phyloP scores from a whole-genome alignment of 2,888 invertebrate genomes.

The Machimus atricapillus region DNA sequence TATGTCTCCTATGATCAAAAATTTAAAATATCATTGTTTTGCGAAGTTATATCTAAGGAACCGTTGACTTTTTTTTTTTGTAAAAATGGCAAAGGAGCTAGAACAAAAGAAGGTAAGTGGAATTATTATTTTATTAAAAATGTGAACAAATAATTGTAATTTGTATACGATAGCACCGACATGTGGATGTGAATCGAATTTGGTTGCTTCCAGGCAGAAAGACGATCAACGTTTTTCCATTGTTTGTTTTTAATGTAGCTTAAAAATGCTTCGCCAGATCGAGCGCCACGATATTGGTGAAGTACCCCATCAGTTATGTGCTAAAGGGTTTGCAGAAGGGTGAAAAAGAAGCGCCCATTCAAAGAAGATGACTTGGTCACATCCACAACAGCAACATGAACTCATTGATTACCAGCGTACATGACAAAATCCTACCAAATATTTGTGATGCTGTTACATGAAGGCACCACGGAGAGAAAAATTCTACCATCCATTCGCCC shows the following conservation, averaged over 20 bases:
- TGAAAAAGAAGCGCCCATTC: constrained; percentile 96
- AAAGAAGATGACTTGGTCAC: constrained; percentile 94
- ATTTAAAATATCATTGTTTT: too few relatives aligned
- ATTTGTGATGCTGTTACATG: constrained; percentile 87
- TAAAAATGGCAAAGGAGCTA: too few relatives aligned
- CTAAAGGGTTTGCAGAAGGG: constrained; percentile 95
- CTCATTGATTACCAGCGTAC: constrained; percentile 74
- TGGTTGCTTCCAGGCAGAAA: constrained; percentile 92
- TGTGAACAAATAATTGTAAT: too few relatives aligned
- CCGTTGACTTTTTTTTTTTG: too few relatives aligned
- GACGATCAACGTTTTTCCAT: constrained; percentile 85
- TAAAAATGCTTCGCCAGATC: constrained; percentile 86
- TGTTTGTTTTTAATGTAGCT: constrained; percentile 85
- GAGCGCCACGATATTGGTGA: constrained; percentile 90
- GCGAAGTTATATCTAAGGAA: too few relatives aligned
- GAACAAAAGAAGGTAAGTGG: too few relatives aligned
- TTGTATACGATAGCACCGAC: constrained; percentile 87
- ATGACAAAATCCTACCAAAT: constrained; percentile 87
- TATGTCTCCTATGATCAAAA: too few relatives aligned
- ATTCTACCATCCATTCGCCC: too few relatives aligned
- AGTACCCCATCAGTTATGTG: constrained; percentile 97
- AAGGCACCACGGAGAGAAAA: constrained; percentile 99
- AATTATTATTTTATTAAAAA: too few relatives aligned
- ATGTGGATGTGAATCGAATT: constrained; percentile 93
- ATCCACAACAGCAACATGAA: constrained; percentile 90